phyloP scores from a whole-genome alignment of 2,113 vertebrate species.

The Abramis brama region DNA sequence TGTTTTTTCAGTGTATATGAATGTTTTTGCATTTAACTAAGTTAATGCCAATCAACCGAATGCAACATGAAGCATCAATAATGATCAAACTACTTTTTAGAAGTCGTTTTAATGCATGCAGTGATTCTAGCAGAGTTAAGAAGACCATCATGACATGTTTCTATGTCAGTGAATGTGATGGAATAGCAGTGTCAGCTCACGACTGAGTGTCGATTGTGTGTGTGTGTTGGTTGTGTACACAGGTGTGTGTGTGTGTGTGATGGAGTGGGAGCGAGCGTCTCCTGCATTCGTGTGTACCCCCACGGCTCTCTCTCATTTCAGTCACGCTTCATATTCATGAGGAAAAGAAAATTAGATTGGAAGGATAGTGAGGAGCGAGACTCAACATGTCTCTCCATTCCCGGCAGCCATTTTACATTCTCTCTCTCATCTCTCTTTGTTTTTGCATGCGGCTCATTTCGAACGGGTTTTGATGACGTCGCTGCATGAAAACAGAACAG shows the following conservation, averaged over 20 bases:
- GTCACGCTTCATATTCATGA: slow-evolving; percentile 47
- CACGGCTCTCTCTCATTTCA: slow-evolving; percentile 34
- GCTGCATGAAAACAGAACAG: neutral
- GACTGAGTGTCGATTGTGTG: neutral
- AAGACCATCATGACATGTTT: too few species aligned
- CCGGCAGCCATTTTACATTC: slow-evolving; percentile 30
- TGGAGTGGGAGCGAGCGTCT: neutral
- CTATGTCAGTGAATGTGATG: too few species aligned
- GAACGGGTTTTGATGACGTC: neutral
- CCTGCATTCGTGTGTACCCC: slow-evolving; percentile 15
- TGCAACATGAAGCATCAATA: too few species aligned
- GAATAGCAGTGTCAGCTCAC: too few species aligned
- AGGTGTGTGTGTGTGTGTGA: neutral
- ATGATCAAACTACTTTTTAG: too few species aligned
- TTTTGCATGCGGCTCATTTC: neutral
- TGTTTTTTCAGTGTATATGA: too few species aligned
- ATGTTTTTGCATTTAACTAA: too few species aligned
- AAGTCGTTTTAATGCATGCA: too few species aligned
- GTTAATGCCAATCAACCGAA: too few species aligned
- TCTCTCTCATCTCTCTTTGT: neutral
- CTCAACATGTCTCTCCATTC: neutral
- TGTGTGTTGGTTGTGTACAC: neutral
- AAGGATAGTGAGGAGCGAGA: slow-evolving; percentile 23
- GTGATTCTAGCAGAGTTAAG: too few species aligned
- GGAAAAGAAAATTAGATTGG: slow-evolving; percentile 42